Conservation (phyloP, 2,888 invertebrate species). For the Romanomermis culicivorax region DNA sequence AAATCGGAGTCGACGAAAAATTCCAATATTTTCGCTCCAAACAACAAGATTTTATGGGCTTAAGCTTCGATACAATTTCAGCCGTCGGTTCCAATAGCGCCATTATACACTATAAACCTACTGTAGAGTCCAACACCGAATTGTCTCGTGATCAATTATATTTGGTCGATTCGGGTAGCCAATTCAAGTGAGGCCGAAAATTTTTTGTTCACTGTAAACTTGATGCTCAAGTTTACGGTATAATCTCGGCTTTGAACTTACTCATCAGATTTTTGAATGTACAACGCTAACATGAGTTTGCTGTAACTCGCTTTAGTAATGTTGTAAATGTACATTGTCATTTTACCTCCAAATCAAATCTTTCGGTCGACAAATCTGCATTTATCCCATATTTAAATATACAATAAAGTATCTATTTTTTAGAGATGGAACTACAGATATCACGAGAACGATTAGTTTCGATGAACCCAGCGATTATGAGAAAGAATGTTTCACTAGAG, state of each 20-base stretch:
- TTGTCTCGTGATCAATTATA: constrained; percentile 55
- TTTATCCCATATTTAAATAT: too few relatives aligned
- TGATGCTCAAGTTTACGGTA: too few relatives aligned
- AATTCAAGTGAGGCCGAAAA: too few relatives aligned
- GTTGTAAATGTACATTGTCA: too few relatives aligned
- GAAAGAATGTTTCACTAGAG: constrained; percentile 59
- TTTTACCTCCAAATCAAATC: too few relatives aligned
- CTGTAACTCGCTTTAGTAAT: too few relatives aligned
- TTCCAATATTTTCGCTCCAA: constrained; percentile 49
- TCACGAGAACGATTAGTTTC: constrained; percentile 73
- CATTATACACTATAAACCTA: constrained; percentile 70
- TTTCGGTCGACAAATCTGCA: too few relatives aligned
- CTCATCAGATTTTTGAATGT: too few relatives aligned
- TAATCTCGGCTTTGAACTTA: too few relatives aligned
- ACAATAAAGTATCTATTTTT: too few relatives aligned
- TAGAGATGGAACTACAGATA: constrained; percentile 78
- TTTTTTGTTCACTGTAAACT: too few relatives aligned
- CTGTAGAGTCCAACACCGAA: constrained; percentile 41
- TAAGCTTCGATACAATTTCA: constrained; percentile 79
- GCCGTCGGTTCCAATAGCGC: constrained; percentile 75
- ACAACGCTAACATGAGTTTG: too few relatives aligned
- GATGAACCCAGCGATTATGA: constrained; percentile 51
- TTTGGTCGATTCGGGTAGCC: constrained; percentile 84
- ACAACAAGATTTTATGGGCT: constrained; percentile 51
- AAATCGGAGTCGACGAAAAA: constrained; percentile 48